These are phyloP conservation scores for Poeciliopsis infans DNA, from an alignment of 2,797 vertebrate genomes.

Conservation along the genomic window DNA sequence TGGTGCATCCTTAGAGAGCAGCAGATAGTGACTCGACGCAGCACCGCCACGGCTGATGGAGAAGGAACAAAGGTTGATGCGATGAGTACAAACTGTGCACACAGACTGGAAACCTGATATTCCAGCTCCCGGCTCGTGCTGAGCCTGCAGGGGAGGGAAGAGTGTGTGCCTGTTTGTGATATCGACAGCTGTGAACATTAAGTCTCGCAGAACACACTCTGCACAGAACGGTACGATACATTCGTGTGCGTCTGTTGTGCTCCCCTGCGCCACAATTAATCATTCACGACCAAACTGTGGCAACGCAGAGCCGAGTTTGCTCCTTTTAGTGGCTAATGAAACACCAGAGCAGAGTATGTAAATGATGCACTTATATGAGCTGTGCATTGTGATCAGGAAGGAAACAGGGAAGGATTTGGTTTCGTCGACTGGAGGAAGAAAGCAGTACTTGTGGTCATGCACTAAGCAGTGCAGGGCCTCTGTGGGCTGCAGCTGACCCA, in stretches of 20 bases:
- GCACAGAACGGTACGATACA: slow-evolving; percentile 8
- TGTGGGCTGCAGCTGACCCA: slow-evolving; percentile 58
- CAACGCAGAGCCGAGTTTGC: slow-evolving; percentile 20
- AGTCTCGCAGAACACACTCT: slow-evolving; percentile 58
- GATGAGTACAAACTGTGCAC: slow-evolving; percentile 78
- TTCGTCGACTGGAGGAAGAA: slow-evolving; percentile 43
- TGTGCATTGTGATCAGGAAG: slow-evolving; percentile 12
- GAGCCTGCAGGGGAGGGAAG: slow-evolving; percentile 51
- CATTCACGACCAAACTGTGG: slow-evolving; percentile 40
- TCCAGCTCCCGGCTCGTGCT: slow-evolving; percentile 67
- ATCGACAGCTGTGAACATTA: slow-evolving; percentile 63
- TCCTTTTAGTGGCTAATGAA: slow-evolving; percentile 1
- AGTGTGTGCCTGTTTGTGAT: slow-evolving; percentile 40
- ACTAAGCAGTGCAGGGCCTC: slow-evolving; percentile 51
- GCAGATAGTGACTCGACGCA: slow-evolving; percentile 53
- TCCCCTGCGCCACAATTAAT: slow-evolving; percentile 57
- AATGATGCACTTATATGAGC: slow-evolving; percentile 11
- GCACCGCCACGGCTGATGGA: slow-evolving; percentile 66
- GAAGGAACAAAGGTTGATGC: slow-evolving; percentile 74
- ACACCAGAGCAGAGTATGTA: not conserved
- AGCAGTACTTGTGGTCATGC: slow-evolving; percentile 41
- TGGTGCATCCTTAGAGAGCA: slow-evolving; percentile 57
- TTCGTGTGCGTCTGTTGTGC: slow-evolving; percentile 7
- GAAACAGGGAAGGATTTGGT: slow-evolving; percentile 13
- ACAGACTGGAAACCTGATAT: slow-evolving; percentile 80